Evolutionary conservation across 1,140 invertebrate genomes (phyloP), one percentile per base, ranked within the genome.

Genomic region (Sinonovacula constricta): DNA sequence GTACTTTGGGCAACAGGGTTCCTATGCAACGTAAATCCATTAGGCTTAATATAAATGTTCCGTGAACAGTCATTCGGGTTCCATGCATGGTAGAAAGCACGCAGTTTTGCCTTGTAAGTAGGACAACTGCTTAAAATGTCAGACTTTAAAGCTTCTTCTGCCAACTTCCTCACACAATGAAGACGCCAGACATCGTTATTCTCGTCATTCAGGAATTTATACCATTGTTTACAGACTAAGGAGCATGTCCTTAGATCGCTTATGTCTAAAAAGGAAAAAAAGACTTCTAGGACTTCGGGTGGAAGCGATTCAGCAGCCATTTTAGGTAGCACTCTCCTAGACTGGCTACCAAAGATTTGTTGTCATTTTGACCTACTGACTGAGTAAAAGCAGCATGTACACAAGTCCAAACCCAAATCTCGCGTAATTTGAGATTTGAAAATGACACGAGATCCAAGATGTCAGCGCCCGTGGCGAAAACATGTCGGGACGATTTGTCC

Each of bases 1-100:
- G 98, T 99, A 92, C 97, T 99, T 92, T 99, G 98, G 33, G 98
- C 98, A 31, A 99, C 96, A 36, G 98, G 98, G 92, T 99, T 99
- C 92, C 97, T 94, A 92, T 99, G 98, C 81, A 99, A 92, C 7
- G 98, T 99, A 89, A 99, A 99, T 65, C 97, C 97, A 93, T 98
- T 99, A 26, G 96, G 94, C 93, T 98, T 99, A 65, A 99, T 95
- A 89, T 97, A 99, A 89, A 99, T 95, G 92, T 99, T 98, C 87
- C 96, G 94, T 26, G 97, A 99, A 89, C 97, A 98, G 89, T 99
- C 98, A 90, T 96, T 95, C 1, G 97, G 96, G 92, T 97, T 99
- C 98, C 98, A 99, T 1, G 98, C 95, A 92, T 99, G 96, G 90
- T 95, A 96, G 91, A 95, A 98, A 14, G 98, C 97, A 87, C 97